Evolutionary conservation across 2,888 invertebrate genomes (phyloP), one percentile per base, ranked within the genome.

Genomic region (Drosophila tripunctata): DNA sequence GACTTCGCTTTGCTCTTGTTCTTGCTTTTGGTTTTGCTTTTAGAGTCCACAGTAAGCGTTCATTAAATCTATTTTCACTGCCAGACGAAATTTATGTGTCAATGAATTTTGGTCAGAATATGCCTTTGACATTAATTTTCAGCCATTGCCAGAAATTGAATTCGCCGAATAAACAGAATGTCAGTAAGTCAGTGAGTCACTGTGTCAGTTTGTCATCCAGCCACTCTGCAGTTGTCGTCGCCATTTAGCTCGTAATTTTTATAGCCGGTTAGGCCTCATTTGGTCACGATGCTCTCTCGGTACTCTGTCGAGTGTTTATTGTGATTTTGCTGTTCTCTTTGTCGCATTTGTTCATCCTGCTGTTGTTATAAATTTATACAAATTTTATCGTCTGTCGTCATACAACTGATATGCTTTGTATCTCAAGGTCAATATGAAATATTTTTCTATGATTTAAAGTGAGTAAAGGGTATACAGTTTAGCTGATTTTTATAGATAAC

Each of bases 181-280:
- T n/a, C 48, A 31, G 54, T n/a, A 43, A 27, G 30, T 3, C 40
- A 7, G 55, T 17, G 22, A 8, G 43, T 4, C 40, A 15, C 65
- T 27, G 27, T 10, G 57, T 27, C 51, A 19, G 61, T 36, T 30
- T 33, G 56, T 62, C 60, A 41, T 48, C 17, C 57, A 38, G 67
- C 24, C 67, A 44, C 31, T 73, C 52, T 19, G 64, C 73, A 73
- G 64, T 67, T 66, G 78, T 78, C 22, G 75, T 45, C 75, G 66
- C 65, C 69, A 66, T 75, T 77, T 72, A 61, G 67, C 62, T 72
- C 67, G 73, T 78, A 75, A 78, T 75, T 73, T 78, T 78, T 78
- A 78, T 78, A 67, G 67, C 63, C 78, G 67, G 63, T 78, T 78
- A 78, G 70, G 70, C 66, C 69, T 75, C 73, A 69, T 78, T 78